Conservation (phyloP, 2,113 vertebrate genomes). For the Pterocles gutturalis region DNA sequence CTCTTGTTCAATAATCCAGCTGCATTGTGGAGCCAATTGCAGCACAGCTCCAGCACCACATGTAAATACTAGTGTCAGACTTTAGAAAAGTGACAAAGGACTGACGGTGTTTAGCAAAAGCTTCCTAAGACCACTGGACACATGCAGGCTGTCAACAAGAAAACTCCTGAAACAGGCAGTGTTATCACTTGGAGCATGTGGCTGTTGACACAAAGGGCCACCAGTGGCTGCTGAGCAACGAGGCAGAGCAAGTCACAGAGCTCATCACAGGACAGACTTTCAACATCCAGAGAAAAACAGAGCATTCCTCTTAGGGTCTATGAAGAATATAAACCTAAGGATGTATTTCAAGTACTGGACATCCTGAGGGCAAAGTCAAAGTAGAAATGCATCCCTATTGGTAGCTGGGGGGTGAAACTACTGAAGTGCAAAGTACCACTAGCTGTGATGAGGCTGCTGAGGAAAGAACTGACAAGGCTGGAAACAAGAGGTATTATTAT, state of each 20-base stretch:
- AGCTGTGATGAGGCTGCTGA: not conserved
- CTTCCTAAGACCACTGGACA: not conserved
- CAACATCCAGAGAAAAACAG: not conserved
- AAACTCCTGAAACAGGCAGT: not conserved
- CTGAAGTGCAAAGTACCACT: not conserved
- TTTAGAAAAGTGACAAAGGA: not conserved
- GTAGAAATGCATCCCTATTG: not conserved
- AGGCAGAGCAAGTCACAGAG: not conserved
- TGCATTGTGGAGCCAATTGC: not conserved
- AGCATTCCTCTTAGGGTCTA: not conserved
- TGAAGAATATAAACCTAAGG: not conserved
- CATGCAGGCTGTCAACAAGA: not conserved
- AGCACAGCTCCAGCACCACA: not conserved
- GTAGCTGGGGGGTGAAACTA: not conserved
- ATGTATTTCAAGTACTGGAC: not conserved
- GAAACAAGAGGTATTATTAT: not conserved
- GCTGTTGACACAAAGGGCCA: not conserved
- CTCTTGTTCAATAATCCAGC: not conserved
- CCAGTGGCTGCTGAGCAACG: not conserved
- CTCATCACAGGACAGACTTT: not conserved
- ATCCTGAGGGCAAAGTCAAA: not conserved
- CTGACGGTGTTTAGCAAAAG: not conserved
- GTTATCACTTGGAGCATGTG: not conserved
- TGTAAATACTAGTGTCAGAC: not conserved
- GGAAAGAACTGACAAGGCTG: not conserved